phyloP scores from a whole-genome alignment of 2,797 vertebrate species.

The Synaphobranchus kaupii region DNA sequence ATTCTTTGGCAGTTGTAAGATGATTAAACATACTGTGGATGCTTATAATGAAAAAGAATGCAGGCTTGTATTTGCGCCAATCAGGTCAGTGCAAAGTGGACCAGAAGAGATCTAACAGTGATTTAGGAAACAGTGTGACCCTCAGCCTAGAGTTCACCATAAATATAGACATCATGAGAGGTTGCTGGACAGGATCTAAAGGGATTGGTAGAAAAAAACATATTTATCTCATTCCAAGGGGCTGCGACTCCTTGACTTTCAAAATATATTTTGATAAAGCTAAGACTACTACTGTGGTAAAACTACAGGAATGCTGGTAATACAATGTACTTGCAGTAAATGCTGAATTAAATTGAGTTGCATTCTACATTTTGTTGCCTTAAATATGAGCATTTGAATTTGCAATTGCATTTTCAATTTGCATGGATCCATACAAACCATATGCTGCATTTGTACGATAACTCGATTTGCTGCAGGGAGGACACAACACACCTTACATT shows the following conservation, averaged over 20 bases:
- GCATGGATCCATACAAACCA: neutral
- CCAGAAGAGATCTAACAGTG: conserved; percentile 15
- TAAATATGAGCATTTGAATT: neutral
- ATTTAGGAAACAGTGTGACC: neutral
- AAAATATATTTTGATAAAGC: neutral
- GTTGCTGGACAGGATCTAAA: neutral
- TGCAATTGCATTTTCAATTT: neutral
- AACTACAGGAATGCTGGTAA: neutral
- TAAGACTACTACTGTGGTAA: neutral
- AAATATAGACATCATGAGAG: neutral
- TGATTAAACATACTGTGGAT: neutral
- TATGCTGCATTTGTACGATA: neutral
- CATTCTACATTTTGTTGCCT: neutral
- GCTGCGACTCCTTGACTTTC: neutral
- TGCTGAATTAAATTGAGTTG: neutral
- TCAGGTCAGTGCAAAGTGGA: conserved; percentile 1
- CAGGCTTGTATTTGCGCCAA: neutral
- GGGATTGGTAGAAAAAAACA: neutral
- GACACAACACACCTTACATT: too few relatives aligned
- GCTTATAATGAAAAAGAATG: neutral
- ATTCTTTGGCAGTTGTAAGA: conserved; percentile 5
- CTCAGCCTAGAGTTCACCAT: neutral
- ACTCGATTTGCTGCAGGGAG: neutral
- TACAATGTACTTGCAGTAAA: neutral
- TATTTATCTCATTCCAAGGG: neutral